Evolutionary conservation across 2,888 invertebrate species (phyloP), one percentile per base, ranked within the genome.

Genomic region (Dicycla oo): DNA sequence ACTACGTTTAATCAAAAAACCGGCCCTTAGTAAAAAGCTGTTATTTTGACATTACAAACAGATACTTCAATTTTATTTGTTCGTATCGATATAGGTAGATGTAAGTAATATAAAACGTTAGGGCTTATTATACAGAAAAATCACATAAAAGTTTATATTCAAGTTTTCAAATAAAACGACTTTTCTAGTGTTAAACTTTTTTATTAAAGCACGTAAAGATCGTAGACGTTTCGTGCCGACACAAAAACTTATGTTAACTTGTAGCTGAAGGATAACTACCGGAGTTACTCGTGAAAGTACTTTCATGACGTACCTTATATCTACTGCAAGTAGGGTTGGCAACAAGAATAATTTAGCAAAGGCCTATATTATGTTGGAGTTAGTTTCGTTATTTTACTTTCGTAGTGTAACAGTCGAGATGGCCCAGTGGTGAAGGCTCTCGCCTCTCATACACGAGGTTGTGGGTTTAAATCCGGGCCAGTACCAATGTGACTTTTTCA

Each of bases 221-320:
- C 56, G 54, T 54, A 62, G 57, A 43, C 66, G 54, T 65, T 73
- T 51, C 51, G 49, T 63, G 65, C 45, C 62, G 58, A 74, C 62
- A 74, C 79, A 61, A 69, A 57, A 81, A 82, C 83, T 82, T 72
- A 64, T 72, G 71, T 67, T 71, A 74, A 72, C 56, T 81, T 74
- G 63, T 74, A 82, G n/a, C 61, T 43, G 23, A 53, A 69, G 74
- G 66, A 66, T 73, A 79, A 81, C 57, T 70, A 53, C 56, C 54
- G n/a, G 53, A 79, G 71, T 79, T 78, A 63, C 54, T 66, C 43
- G 47, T 68, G 49, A 40, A 66, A 62, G 57, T 64, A 51, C 45
- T 51, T 76, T 45, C 47, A 54, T 18, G 34, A 30, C 30, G 26
- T 57, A 64, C 47, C 58, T 69, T 13, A 26, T 53, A 20, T 15